Evolutionary conservation across 2,797 vertebrate species (phyloP).

Genomic region (Hemibagrus guttatus): DNA sequence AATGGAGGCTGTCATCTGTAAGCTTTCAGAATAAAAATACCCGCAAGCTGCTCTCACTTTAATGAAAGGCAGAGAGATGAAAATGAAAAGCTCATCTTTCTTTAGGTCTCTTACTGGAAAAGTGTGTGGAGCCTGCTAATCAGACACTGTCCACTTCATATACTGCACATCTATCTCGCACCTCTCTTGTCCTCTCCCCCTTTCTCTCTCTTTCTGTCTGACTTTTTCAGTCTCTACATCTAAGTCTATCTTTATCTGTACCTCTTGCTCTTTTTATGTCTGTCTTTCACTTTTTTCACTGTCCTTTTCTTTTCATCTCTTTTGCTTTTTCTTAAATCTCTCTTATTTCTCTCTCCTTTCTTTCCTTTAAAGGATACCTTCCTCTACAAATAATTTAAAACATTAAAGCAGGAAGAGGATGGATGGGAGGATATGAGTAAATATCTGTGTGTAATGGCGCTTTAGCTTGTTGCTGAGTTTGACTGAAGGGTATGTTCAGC

Average conservation of each 20-base stretch:
- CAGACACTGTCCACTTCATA: conserved; percentile 17
- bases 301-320: conserved; percentile 15
- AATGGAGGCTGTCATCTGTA: conserved; percentile 70
- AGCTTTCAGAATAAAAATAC: conserved; percentile 78
- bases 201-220: conserved; percentile 28
- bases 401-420: conserved; percentile 60
- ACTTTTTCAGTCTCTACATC: neutral
- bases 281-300: neutral
- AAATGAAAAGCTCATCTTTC: conserved; percentile 41
- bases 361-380: conserved; percentile 12
- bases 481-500: conserved; percentile 10
- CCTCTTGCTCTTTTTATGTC: neutral
- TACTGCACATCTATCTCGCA: neutral
- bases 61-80: conserved; percentile 53
- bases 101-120: conserved; percentile 18
- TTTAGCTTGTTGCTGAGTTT: conserved; percentile 13
- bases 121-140: conserved; percentile 44
- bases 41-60: conserved; percentile 29
- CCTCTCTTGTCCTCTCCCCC: neutral
- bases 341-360: conserved; percentile 41
- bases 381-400: conserved; percentile 63
- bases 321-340: neutral
- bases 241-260: neutral
- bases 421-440: neutral
- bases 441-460: conserved; percentile 3